Percentiles rank a stretch among this genome's conserved stretches.
Conservation (phyloP, 2,113 vertebrate species). For the Tragulus kanchil region DNA sequence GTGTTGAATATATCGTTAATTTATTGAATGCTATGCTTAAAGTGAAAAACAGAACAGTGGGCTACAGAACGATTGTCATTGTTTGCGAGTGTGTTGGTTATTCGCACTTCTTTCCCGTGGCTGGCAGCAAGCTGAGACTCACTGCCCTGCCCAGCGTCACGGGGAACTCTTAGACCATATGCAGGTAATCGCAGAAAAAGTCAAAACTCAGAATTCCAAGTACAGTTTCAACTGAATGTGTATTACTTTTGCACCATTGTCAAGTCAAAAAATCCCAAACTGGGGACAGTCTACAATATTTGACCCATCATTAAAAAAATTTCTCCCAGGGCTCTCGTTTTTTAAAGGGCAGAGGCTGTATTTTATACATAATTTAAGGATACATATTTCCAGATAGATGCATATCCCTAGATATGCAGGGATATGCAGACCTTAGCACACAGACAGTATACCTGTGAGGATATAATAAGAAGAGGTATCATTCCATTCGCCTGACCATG, state of each 20-base stretch:
- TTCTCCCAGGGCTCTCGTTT: not conserved
- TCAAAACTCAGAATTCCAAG: not conserved
- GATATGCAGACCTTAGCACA: not conserved
- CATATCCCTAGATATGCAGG: not conserved
- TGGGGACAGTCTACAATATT: not conserved
- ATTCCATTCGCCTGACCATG: not conserved
- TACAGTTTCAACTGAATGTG: not conserved
- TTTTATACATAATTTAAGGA: not conserved
- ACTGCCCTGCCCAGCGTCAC: not conserved
- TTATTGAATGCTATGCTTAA: not conserved
- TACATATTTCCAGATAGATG: not conserved
- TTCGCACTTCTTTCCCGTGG: no score
- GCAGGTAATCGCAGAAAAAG: not conserved
- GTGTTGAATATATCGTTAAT: not conserved
- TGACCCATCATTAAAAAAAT: not conserved
- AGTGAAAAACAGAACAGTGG: not conserved
- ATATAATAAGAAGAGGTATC: not conserved
- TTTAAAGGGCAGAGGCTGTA: not conserved
- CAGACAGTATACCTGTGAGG: not conserved
- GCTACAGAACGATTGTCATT: not conserved
- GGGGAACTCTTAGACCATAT: not conserved
- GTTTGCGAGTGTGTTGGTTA: not conserved
- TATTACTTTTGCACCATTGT: not conserved
- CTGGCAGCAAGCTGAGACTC: not conserved
- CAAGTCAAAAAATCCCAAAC: not conserved